Conservation (phyloP, 2,113 vertebrate species). For the Odocoileus hemionus region DNA sequence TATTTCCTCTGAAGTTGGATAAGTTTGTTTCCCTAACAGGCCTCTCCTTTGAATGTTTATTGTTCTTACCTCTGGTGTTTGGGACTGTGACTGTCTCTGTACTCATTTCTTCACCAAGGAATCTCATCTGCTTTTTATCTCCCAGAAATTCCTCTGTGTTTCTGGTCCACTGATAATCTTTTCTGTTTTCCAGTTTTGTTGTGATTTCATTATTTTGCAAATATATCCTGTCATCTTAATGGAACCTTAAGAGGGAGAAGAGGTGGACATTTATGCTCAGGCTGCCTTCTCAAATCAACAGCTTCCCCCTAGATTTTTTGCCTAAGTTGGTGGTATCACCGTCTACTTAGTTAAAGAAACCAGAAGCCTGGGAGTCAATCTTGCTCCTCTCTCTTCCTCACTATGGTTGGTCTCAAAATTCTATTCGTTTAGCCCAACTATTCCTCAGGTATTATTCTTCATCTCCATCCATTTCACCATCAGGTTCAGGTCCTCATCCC, state of each 20-base stretch:
- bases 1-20: neutral
- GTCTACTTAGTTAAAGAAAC: neutral
- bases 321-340: neutral
- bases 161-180: neutral
- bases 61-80: neutral
- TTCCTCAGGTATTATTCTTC: neutral
- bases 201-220: neutral
- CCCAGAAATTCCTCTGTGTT: neutral
- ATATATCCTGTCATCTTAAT: neutral
- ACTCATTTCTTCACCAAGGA: neutral
- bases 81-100: neutral
- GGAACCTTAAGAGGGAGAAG: neutral
- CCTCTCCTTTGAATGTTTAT: neutral
- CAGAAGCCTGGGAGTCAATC: neutral
- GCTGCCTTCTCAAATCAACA: neutral
- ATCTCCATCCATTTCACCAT: neutral
- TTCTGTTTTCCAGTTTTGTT: neutral
- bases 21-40: neutral
- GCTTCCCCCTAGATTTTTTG: neutral
- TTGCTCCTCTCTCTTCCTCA: neutral
- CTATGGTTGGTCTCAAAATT: neutral
- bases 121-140: constrained; percentile 16
- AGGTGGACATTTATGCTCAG: neutral
- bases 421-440: neutral
- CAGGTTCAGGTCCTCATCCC: neutral